Conservation (phyloP, 2,797 vertebrate species). For the Pangasius sanitwongsei region DNA sequence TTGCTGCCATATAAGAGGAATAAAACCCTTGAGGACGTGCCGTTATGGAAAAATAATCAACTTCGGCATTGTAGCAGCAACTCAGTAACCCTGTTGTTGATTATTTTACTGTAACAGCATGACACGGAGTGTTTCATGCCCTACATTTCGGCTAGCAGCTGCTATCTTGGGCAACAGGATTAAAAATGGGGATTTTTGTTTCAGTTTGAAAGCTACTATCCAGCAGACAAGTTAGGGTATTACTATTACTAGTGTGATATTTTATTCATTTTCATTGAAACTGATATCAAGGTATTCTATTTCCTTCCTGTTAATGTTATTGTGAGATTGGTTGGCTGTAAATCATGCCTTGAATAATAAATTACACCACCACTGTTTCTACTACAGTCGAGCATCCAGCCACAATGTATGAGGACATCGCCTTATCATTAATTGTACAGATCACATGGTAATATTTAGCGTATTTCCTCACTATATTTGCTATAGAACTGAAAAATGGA, state of each 20-base stretch:
- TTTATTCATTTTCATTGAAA: background rate
- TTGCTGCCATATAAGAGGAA: no score
- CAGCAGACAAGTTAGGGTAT: background rate
- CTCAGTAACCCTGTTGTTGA: no score
- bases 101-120: no score
- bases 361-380: background rate
- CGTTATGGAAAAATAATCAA: no score
- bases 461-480: background rate
- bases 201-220: no score
- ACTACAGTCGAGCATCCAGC: background rate
- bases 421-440: background rate
- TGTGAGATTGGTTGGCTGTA: background rate
- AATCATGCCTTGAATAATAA: background rate
- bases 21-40: no score
- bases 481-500: background rate
- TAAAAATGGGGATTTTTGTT: no score
- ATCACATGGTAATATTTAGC: background rate
- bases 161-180: no score
- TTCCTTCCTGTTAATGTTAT: background rate
- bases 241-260: background rate
- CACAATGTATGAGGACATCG: background rate
- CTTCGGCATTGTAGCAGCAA: no score
- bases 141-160: no score
- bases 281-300: background rate
- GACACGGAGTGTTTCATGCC: no score